These are phyloP conservation scores for Cettia cetti DNA, from an alignment of 2,113 vertebrate species.

Conservation along the genomic window DNA sequence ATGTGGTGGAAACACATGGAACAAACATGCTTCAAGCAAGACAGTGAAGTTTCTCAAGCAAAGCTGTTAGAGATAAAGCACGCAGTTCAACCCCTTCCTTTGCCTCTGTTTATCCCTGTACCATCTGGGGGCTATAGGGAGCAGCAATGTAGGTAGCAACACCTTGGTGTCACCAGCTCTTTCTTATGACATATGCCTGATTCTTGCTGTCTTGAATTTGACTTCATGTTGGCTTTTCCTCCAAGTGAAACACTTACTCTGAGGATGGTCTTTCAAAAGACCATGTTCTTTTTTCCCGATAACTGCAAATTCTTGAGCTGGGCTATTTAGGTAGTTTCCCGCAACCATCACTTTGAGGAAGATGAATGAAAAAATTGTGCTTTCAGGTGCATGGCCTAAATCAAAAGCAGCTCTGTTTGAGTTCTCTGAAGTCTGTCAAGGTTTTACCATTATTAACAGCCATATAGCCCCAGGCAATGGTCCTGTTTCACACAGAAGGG, in stretches of 20 bases:
- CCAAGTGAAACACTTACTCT: background rate
- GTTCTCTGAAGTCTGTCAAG: background rate
- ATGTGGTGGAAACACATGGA: background rate
- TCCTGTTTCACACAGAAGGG: background rate
- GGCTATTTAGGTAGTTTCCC: background rate
- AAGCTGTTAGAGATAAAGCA: background rate
- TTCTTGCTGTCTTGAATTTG: background rate
- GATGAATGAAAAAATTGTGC: background rate
- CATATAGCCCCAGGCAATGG: background rate
- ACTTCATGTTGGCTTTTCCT: background rate
- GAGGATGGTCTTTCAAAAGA: background rate
- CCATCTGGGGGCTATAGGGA: background rate
- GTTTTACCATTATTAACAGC: background rate
- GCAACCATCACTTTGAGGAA: slow-evolving; percentile 9
- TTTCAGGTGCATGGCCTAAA: background rate
- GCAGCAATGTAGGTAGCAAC: background rate
- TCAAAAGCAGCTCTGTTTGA: slow-evolving; percentile 18
- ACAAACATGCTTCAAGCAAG: background rate
- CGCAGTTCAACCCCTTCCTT: background rate
- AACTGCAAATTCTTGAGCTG: background rate
- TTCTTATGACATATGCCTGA: fast-evolving
- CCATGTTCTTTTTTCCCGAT: background rate
- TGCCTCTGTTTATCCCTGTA: background rate
- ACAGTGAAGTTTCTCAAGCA: background rate
- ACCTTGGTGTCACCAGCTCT: fast-evolving